Base-by-base conservation (phyloP, 1,140 invertebrate genomes). In the Diorhabda carinulata region DNA sequence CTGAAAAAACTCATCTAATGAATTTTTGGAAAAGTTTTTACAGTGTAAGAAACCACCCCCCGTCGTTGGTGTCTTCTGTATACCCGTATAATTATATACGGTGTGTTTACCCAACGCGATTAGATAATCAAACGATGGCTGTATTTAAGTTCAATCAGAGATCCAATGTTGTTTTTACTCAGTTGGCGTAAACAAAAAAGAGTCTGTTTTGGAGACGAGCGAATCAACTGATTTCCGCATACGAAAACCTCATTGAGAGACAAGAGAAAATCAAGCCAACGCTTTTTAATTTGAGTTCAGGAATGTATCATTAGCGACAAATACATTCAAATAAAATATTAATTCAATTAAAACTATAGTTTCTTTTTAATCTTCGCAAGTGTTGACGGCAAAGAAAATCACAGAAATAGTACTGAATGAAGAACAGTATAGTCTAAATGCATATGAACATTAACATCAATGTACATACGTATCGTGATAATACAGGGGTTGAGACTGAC, bases 71-170 rank as follows among this genome's bases (percentile, higher is more conserved):
- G 57, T 66, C 69, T 66, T 66, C 64, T 66, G 10, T 42, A 44
- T 67, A 62, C 71, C 73, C 73, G 75, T 73, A 72, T 76, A 73
- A 75, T 76, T 76, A 72, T 76, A 70, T 64, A 73, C 70, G 67
- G 66, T 69, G 72, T 73, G 72, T 73, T 71, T 73, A 71, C 67
- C 66, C 62, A 67, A 70, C 57, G 67, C 67, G 70, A 74, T 73
- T 71, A 71, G 72, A 73, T 60, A 56, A 70, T 66, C 63, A 61
- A 57, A 61, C 57, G 44, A 60, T 60, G 67, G 9, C 67, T 69
- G 56, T 45, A 72, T 66, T 66, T 66, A 62, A 70, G 58, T 67
- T 58, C 65, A 45, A 67, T 67, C 65, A 67, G 42, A 59, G 65
- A 40, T 42, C 57, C 64, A 40, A 65, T 65, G 45, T 67, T 67